Percentiles rank a stretch among this genome's conserved stretches.
Evolutionary conservation across 2,113 vertebrate species (phyloP).

Genomic region (Brachyhypopomus gauderio): DNA sequence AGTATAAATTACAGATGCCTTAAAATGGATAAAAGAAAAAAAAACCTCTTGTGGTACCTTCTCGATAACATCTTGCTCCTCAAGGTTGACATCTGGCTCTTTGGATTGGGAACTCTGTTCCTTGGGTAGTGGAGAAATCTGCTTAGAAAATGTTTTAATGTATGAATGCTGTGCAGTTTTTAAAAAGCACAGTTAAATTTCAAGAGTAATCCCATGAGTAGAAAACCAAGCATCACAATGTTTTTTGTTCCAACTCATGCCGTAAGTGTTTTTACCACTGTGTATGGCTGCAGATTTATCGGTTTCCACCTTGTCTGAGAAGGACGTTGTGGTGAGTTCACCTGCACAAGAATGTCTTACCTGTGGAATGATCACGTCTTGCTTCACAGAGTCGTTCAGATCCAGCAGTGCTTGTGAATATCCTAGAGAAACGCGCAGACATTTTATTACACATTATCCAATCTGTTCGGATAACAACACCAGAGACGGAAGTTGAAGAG

Average conservation of each 20-base stretch:
- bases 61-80: not conserved
- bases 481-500: too few species aligned
- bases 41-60: not conserved
- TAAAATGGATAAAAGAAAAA: too few species aligned
- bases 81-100: not conserved
- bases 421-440: not conserved
- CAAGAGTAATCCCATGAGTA: too few species aligned
- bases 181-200: too few species aligned
- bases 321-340: not conserved
- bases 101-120: too few species aligned
- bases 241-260: too few species aligned
- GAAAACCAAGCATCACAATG: too few species aligned
- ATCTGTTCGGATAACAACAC: too few species aligned
- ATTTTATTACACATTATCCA: not conserved
- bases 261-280: not conserved
- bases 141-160: not conserved
- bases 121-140: too few species aligned
- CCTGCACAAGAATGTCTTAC: constrained; percentile 9
- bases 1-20: too few species aligned
- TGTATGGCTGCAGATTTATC: not conserved
- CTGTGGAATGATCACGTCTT: constrained; percentile 1
- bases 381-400: not conserved
- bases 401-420: not conserved
- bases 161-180: too few species aligned
- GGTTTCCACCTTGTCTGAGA: not conserved